These are phyloP conservation scores for Melitaea cinxia DNA, from an alignment of 1,140 invertebrate genomes.

Conservation along the genomic window DNA sequence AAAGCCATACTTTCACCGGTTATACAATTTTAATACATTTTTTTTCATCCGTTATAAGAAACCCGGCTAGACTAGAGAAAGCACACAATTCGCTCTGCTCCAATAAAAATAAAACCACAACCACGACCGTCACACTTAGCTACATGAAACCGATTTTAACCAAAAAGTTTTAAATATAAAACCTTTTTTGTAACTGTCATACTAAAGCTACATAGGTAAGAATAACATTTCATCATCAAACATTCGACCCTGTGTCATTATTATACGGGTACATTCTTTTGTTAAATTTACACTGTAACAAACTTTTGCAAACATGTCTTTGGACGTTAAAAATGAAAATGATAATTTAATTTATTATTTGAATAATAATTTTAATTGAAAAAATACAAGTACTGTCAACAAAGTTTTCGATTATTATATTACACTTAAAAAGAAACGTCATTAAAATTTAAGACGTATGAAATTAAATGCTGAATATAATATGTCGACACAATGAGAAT, in stretches of 20 bases:
- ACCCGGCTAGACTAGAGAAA: slow-evolving; percentile 46
- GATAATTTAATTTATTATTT: too few species aligned
- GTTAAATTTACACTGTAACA: neutral
- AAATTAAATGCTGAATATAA: too few species aligned
- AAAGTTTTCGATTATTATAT: too few species aligned
- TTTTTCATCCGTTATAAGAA: slow-evolving; percentile 22
- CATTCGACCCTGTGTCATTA: neutral
- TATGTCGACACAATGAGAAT: too few species aligned
- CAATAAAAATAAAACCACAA: slow-evolving; percentile 47
- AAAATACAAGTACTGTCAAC: too few species aligned
- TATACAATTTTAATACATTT: slow-evolving; percentile 26
- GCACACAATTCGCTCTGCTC: slow-evolving; percentile 59
- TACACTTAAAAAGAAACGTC: too few species aligned
- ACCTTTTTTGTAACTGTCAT: neutral
- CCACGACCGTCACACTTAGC: slow-evolving; percentile 47
- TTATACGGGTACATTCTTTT: neutral
- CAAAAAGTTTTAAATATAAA: slow-evolving; percentile 3
- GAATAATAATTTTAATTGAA: too few species aligned
- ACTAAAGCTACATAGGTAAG: neutral
- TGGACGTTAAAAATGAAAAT: too few species aligned
- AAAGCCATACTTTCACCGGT: slow-evolving; percentile 25
- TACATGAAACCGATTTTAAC: slow-evolving; percentile 30
- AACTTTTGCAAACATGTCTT: too few species aligned
- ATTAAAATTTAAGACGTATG: too few species aligned
- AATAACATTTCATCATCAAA: neutral